A percentile compares a stretch with the other conserved stretches of the same genome.
Conservation (phyloP, 2,888 invertebrate species). For the Salpingus planirostris region DNA sequence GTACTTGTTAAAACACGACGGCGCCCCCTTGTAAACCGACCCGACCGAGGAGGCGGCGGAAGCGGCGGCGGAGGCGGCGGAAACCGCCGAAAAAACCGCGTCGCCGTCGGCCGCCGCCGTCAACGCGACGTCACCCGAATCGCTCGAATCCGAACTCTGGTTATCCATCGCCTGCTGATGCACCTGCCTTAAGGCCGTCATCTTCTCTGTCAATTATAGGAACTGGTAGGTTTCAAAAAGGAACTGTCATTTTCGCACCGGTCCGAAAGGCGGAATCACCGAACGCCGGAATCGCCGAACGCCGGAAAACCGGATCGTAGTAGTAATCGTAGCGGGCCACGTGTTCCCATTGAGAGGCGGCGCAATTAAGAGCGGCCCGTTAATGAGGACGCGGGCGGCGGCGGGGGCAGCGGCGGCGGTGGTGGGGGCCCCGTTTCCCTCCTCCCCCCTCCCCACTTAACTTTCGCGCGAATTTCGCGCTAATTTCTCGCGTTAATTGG, state of each 20-base stretch:
- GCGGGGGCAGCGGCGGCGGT: slow-evolving; percentile 5
- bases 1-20: too few relatives aligned
- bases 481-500: slow-evolving; percentile 24
- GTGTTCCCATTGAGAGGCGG: too few relatives aligned
- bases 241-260: slow-evolving; percentile 21
- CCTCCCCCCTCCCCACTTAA: slow-evolving; percentile 9
- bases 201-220: slow-evolving; percentile 20
- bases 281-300: slow-evolving; percentile 18
- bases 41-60: too few relatives aligned
- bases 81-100: too few relatives aligned
- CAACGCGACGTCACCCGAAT: slow-evolving; percentile 25
- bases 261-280: slow-evolving; percentile 2
- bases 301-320: too few relatives aligned
- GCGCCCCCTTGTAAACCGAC: too few relatives aligned
- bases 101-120: too few relatives aligned
- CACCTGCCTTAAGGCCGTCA: slow-evolving; percentile 37
- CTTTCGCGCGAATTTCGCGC: slow-evolving; percentile 18
- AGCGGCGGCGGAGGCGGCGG: too few relatives aligned
- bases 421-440: slow-evolving; percentile 14
- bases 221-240: slow-evolving; percentile 16
- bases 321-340: too few relatives aligned
- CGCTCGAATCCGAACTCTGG: slow-evolving; percentile 38
- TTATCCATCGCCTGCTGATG: slow-evolving; percentile 31
- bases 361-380: too few relatives aligned
- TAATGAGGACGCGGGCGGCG: slow-evolving; percentile 18